Evolutionary conservation across 2,888 invertebrate species (phyloP).

Genomic region (Nemotelus nigrinus): DNA sequence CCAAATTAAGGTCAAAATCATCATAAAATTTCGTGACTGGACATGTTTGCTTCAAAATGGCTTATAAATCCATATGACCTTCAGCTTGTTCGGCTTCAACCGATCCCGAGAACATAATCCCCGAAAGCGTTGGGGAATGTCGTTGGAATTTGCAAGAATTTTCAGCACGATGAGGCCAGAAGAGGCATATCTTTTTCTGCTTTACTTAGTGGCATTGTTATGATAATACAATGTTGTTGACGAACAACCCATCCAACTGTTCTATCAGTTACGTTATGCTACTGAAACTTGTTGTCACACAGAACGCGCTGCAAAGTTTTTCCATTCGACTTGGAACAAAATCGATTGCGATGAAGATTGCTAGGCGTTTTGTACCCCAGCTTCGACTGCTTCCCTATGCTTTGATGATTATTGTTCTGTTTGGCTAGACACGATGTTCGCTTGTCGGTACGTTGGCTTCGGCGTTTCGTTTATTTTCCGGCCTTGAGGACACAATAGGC

Average conservation of each 20-base stretch:
- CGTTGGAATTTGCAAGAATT: neutral
- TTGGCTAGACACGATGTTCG: slow-evolving; percentile 26
- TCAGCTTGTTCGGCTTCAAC: too few relatives aligned
- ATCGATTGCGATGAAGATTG: slow-evolving; percentile 22
- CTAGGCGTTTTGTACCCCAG: neutral
- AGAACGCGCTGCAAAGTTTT: too few relatives aligned
- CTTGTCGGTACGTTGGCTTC: neutral
- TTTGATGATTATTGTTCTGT: slow-evolving; percentile 32
- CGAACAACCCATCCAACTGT: slow-evolving; percentile 3
- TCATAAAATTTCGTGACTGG: too few relatives aligned
- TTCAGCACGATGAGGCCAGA: slow-evolving; percentile 5
- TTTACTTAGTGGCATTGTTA: slow-evolving; percentile 5
- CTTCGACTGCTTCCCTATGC: slow-evolving; percentile 12
- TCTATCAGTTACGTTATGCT: neutral
- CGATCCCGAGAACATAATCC: too few relatives aligned
- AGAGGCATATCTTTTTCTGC: neutral
- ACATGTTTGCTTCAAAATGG: too few relatives aligned
- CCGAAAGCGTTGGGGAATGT: too few relatives aligned
- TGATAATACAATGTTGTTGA: slow-evolving; percentile 21
- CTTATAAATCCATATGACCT: too few relatives aligned
- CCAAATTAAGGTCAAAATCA: too few relatives aligned
- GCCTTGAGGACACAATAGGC: neutral
- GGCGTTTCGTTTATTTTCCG: neutral
- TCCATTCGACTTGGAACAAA: slow-evolving; percentile 11
- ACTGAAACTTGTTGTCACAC: neutral